phyloP scores from a whole-genome alignment of 92 coral and sea anemone species.

The Meandrina meandrites region DNA sequence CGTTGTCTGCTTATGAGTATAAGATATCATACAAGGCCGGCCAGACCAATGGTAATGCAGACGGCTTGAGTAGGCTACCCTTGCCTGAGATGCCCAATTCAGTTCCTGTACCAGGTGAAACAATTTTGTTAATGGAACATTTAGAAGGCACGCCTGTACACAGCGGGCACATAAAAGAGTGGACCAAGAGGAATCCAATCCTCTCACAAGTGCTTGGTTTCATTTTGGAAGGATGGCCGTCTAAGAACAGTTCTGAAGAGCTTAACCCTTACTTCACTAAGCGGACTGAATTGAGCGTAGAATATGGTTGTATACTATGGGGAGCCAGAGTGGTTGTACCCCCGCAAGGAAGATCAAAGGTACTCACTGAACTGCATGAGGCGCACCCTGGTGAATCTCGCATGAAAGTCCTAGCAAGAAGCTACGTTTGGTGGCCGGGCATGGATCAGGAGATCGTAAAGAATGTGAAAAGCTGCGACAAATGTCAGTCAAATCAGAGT shows the following conservation, averaged over 20 bases:
- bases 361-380: slow-evolving; percentile 56
- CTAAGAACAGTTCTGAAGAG: slow-evolving; percentile 32
- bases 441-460: slow-evolving; percentile 59
- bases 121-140: slow-evolving; percentile 56
- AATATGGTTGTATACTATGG: slow-evolving; percentile 69
- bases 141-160: slow-evolving; percentile 57
- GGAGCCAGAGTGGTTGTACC: slow-evolving; percentile 59
- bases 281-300: slow-evolving; percentile 59
- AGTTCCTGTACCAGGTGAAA: slow-evolving; percentile 59
- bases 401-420: slow-evolving; percentile 55
- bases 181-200: slow-evolving; percentile 57
- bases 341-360: slow-evolving; percentile 47
- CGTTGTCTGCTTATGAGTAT: slow-evolving; percentile 59
- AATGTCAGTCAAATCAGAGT: slow-evolving; percentile 40
- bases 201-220: slow-evolving; percentile 52
- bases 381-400: slow-evolving; percentile 61
- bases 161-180: slow-evolving; percentile 49
- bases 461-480: slow-evolving; percentile 43
- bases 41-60: slow-evolving; percentile 57
- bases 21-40: slow-evolving; percentile 53
- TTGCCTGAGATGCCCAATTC: slow-evolving; percentile 44
- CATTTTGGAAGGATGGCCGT: slow-evolving; percentile 61
- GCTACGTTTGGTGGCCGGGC: slow-evolving; percentile 66
- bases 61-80: slow-evolving; percentile 62
- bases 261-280: slow-evolving; percentile 40